Conservation (phyloP, 2,113 vertebrate species). For the Noturus placidus region DNA sequence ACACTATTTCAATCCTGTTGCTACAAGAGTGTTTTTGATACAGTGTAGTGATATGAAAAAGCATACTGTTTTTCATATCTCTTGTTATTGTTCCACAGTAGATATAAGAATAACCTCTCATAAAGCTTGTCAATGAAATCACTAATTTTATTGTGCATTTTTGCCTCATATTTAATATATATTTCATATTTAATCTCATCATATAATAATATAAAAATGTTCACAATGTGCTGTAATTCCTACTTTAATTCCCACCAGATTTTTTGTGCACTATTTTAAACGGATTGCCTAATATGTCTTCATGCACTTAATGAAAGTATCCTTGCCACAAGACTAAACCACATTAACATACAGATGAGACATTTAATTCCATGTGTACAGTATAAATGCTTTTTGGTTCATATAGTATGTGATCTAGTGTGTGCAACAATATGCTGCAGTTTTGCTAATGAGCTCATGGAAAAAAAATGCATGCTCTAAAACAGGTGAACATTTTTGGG, state of each 20-base stretch:
- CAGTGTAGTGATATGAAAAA: not conserved
- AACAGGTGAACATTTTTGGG: not conserved
- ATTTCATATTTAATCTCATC: too few relatives aligned
- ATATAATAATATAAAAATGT: not conserved
- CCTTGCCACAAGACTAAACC: slow-evolving; percentile 7
- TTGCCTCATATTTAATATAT: not conserved
- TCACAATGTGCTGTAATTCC: not conserved
- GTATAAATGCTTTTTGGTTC: not conserved
- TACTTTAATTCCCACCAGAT: slow-evolving; percentile 6
- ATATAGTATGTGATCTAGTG: slow-evolving; percentile 2
- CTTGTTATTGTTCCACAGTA: not conserved
- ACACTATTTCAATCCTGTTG: not conserved
- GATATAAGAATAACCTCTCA: not conserved
- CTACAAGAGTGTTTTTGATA: not conserved
- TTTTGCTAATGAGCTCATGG: slow-evolving; percentile 23
- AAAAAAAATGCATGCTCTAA: not conserved
- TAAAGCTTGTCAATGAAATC: not conserved
- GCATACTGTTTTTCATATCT: not conserved
- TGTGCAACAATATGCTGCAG: slow-evolving; percentile 9
- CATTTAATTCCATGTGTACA: slow-evolving; percentile 12
- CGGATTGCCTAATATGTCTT: slow-evolving; percentile 1
- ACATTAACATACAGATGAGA: slow-evolving; percentile 27
- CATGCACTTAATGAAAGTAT: slow-evolving; percentile 10
- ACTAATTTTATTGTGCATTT: not conserved
- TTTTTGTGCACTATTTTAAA: slow-evolving; percentile 8